Evolutionary conservation across 2,797 vertebrate genomes (phyloP).

Genomic region (Triplophysa yarkandensis): DNA sequence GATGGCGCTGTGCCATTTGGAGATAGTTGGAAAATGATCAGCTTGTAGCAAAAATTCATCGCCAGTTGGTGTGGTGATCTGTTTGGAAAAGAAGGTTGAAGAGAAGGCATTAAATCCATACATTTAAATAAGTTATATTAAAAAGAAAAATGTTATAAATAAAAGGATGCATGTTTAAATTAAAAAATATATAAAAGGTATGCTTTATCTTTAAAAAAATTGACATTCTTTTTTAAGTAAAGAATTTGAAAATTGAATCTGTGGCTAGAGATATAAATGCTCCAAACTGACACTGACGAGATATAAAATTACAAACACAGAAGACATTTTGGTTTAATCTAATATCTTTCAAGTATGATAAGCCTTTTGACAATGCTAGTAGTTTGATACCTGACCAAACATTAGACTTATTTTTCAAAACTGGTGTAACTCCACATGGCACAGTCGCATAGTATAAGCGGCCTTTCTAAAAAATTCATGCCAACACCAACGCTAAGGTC

Average conservation of each 20-base stretch:
- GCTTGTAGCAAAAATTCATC: constrained; percentile 90
- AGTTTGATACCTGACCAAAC: constrained; percentile 62
- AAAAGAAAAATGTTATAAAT: neutral
- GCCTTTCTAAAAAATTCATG: constrained; percentile 43
- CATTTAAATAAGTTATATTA: constrained; percentile 23
- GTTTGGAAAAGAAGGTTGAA: constrained; percentile 39
- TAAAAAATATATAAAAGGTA: too few species aligned
- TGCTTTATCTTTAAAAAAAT: too few species aligned
- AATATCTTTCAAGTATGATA: constrained; percentile 5
- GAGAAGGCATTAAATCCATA: too few species aligned
- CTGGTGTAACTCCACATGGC: constrained; percentile 57
- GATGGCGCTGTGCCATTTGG: constrained; percentile 88
- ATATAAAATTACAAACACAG: neutral
- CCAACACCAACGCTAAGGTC: constrained; percentile 62
- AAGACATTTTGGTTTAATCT: constrained; percentile 34
- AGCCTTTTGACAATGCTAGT: constrained; percentile 49
- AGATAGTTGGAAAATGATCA: constrained; percentile 83
- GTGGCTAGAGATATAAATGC: too few species aligned
- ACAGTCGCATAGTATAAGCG: constrained; percentile 58
- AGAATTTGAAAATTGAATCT: too few species aligned
- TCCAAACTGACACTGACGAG: neutral
- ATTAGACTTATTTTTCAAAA: constrained; percentile 52
- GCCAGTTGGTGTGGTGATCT: constrained; percentile 90
- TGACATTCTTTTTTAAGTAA: too few species aligned
- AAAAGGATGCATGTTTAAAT: neutral